A percentile compares a stretch with the other conserved stretches of the same genome.
These are phyloP conservation scores for Apamea sordens DNA, from an alignment of 2,888 invertebrate genomes.

Conservation along the genomic window DNA sequence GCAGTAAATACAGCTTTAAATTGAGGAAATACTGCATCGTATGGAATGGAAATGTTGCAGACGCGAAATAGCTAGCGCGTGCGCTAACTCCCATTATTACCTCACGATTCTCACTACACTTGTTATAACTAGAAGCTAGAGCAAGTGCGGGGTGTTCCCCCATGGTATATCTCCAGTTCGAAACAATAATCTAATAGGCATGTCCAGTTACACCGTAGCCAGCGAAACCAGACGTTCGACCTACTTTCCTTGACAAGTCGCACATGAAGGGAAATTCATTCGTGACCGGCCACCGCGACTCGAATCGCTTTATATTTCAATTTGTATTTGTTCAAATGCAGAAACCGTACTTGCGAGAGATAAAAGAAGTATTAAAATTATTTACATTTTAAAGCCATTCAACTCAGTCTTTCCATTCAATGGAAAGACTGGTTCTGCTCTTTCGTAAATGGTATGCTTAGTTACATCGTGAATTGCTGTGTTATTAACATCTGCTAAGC, in stretches of 20 bases:
- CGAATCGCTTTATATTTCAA: constrained; percentile 69
- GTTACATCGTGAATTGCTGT: constrained; percentile 16
- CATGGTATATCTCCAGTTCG: constrained; percentile 59
- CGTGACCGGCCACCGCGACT: constrained; percentile 72
- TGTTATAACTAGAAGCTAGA: constrained; percentile 56
- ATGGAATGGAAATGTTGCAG: constrained; percentile 47
- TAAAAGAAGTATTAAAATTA: constrained; percentile 12
- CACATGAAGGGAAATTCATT: constrained; percentile 84
- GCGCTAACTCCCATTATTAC: constrained; percentile 54
- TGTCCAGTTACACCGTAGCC: constrained; percentile 67
- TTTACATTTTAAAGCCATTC: constrained; percentile 24
- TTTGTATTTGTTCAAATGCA: constrained; percentile 62
- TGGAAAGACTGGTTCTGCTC: constrained; percentile 18
- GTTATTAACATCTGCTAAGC: constrained; percentile 27
- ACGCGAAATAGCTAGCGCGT: constrained; percentile 38
- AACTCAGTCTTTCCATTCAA: constrained; percentile 25
- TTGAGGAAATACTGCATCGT: constrained; percentile 36
- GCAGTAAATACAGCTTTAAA: constrained; percentile 21
- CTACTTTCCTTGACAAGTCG: constrained; percentile 84
- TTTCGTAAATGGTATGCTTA: constrained; percentile 26
- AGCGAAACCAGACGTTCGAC: constrained; percentile 83
- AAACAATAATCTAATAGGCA: constrained; percentile 72
- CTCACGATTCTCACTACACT: constrained; percentile 62
- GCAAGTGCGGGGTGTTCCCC: constrained; percentile 69
- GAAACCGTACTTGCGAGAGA: constrained; percentile 31